A percentile compares a stretch with the other conserved stretches of the same genome.
These are phyloP conservation scores for Drosophila neoperkinsi DNA, from an alignment of 2,888 invertebrate genomes.

Conservation along the genomic window DNA sequence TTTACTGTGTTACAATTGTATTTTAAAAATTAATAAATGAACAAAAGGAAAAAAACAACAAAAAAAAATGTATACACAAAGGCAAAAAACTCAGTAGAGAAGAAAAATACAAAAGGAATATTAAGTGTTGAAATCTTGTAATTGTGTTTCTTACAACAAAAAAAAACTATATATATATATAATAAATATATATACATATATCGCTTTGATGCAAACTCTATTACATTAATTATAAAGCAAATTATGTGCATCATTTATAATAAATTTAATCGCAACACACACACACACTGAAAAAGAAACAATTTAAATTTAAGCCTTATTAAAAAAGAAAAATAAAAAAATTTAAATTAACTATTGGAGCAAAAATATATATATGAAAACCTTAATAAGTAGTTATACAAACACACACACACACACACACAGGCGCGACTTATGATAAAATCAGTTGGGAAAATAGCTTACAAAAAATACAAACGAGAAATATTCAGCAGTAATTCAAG, in stretches of 20 bases:
- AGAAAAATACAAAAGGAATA: constrained; percentile 36
- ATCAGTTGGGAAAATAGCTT: constrained; percentile 43
- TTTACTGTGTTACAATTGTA: constrained; percentile 73
- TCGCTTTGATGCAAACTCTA: constrained; percentile 42
- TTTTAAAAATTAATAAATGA: constrained; percentile 59
- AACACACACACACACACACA: constrained; percentile 14
- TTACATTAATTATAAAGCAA: constrained; percentile 66
- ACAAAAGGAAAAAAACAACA: constrained; percentile 39
- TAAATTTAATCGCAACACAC: constrained; percentile 64
- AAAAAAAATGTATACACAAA: constrained; percentile 28
- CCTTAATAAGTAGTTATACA: constrained; percentile 64
- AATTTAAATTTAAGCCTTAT: constrained; percentile 64
- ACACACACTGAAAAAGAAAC: constrained; percentile 43
- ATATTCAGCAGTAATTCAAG: constrained; percentile 20
- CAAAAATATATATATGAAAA: constrained; percentile 46
- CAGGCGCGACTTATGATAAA: constrained; percentile 40
- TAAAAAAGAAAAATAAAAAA: constrained; percentile 40
- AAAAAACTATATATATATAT: constrained; percentile 51
- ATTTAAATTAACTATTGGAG: constrained; percentile 66
- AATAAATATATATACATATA: constrained; percentile 34
- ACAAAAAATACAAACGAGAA: constrained; percentile 27
- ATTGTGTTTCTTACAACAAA: constrained; percentile 67
- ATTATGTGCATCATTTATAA: constrained; percentile 73
- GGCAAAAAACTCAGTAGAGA: constrained; percentile 55
- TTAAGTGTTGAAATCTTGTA: constrained; percentile 70